Base-by-base conservation (phyloP, 1,140 invertebrate genomes). In the Philaenus spumarius region DNA sequence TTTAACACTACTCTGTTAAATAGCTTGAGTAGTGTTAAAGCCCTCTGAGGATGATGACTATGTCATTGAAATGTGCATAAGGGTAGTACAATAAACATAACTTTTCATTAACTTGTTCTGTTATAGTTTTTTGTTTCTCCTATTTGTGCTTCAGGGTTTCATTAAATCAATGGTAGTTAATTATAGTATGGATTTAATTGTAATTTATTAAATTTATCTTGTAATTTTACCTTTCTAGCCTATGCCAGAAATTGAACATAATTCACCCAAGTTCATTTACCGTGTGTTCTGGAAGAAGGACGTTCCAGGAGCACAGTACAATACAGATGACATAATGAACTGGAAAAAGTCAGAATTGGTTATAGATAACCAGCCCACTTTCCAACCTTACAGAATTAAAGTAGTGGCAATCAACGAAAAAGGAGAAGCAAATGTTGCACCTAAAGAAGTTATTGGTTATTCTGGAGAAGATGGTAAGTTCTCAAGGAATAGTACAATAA, bases 211-310 rank as follows among this genome's bases (percentile, higher is more conserved):
- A 2, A 12, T 56, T 57, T 47, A 15, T 45, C 22, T 26, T 47
- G 15, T 60, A 35, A 20, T 43, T 48, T n/a, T n/a, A n/a, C 30
- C 62, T 69, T 69, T 72, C 17, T 69, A 88, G 85, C 83, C 86
- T 54, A 97, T 99, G 94, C 87, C 93, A 0, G 84, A 93, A 74
- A 93, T 97, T 66, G 93, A 98, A 63, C 96, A 98, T 72, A 96
- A 98, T 78, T 96, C 86, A 0, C 90, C 90, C 0, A 85, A 85
- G 46, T 97, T 99, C 73, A 84, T 87, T 66, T 99, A 99, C 71
- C 80, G 87, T 60, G 85, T 99, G 4, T 89, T 83, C 59, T 97
- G 90, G 78, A 87, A 86, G 66, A 79, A 86, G 53, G 85, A 95
- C 68, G 85, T 89, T 59, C 79, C 83, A 0, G 87, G 86, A 7